A percentile compares a stretch with the other conserved stretches of the same genome.
Conservation (phyloP, 2,113 vertebrate genomes). For the Lucifuga dentata region DNA sequence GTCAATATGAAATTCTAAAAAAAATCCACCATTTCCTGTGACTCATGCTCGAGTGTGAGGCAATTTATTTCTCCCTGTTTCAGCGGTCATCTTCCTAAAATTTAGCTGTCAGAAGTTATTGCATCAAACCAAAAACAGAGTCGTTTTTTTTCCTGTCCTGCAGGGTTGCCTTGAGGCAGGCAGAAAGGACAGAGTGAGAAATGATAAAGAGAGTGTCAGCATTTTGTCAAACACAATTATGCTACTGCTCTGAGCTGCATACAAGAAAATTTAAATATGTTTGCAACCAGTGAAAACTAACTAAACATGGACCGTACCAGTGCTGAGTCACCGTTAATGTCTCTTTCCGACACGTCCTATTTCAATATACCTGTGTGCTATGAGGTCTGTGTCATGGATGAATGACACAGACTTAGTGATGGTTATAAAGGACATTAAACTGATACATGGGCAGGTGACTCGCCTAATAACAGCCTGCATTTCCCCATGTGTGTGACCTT, state of each 20-base stretch:
- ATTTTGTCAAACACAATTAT: slow-evolving; percentile 57
- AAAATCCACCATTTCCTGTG: neutral
- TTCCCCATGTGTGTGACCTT: slow-evolving; percentile 56
- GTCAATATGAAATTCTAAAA: neutral
- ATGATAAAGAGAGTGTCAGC: slow-evolving; percentile 55
- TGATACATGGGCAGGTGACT: slow-evolving; percentile 54
- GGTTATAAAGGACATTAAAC: slow-evolving; percentile 59
- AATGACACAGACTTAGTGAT: slow-evolving; percentile 51
- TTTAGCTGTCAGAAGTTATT: slow-evolving; percentile 35
- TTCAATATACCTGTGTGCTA: neutral
- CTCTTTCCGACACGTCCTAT: too few relatives aligned
- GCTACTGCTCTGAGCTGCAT: slow-evolving; percentile 24
- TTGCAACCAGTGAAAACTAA: slow-evolving; percentile 40
- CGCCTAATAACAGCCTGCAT: slow-evolving; percentile 47
- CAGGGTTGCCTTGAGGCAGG: slow-evolving; percentile 47
- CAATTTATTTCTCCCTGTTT: slow-evolving; percentile 6
- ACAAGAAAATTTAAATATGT: slow-evolving; percentile 41
- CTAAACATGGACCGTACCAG: slow-evolving; percentile 20
- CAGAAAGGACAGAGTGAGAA: slow-evolving; percentile 34
- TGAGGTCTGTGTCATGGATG: slow-evolving; percentile 42
- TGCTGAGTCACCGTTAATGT: neutral
- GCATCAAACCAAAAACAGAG: slow-evolving; percentile 10
- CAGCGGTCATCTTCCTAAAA: slow-evolving; percentile 7
- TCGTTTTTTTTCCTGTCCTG: slow-evolving; percentile 51
- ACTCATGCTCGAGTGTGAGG: neutral